Base-by-base conservation (phyloP, 2,888 invertebrate genomes). In the Hirtodrosophila trivittata region DNA sequence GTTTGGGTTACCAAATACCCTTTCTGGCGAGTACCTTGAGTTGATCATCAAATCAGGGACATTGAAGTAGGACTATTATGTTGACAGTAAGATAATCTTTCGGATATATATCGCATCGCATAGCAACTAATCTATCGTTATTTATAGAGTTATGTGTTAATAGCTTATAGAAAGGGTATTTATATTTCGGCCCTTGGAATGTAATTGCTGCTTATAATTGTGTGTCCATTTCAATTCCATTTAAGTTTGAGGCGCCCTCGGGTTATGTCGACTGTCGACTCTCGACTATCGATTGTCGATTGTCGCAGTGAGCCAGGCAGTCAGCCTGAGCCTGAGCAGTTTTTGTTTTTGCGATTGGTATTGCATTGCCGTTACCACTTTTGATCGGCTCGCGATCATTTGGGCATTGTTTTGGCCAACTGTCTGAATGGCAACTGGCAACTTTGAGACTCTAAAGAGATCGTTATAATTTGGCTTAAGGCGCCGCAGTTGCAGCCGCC, bases 401-500 rank as follows among this genome's bases (percentile, higher is more conserved):
- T 63, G 59, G 46, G 85, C 71, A 84, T 78, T 78, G 77, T 78
- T 80, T 60, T 41, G 60, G 47, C 62, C 42, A 60, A 64, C 56
- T 71, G 73, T 49, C 75, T 67, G 64, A 55, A 62, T 55, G 52
- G 52, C 18, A 73, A 64, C 62, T 77, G 64, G 54, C 52, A 82
- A 54, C 59, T 63, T 59, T 50, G 52, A 37, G 54, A 65, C 71
- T 54, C 35, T 66, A 66, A 67, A 74, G 75, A 85, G 80, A 80
- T 80, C 86, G 86, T 80, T 80, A 80, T 80, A 85, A 75, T 65
- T 73, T 75, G 70, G 70, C 80, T 54, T 37, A 60, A 78, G 80
- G 80, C 86, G 80, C 83, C 80, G 86, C 80, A 75, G 75, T 81
- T 76, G 78, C 82, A 71, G 71, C 75, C 58, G 56, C 75, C 86